Base-by-base conservation (phyloP, 2,113 vertebrate species). In the Panthera uncia region DNA sequence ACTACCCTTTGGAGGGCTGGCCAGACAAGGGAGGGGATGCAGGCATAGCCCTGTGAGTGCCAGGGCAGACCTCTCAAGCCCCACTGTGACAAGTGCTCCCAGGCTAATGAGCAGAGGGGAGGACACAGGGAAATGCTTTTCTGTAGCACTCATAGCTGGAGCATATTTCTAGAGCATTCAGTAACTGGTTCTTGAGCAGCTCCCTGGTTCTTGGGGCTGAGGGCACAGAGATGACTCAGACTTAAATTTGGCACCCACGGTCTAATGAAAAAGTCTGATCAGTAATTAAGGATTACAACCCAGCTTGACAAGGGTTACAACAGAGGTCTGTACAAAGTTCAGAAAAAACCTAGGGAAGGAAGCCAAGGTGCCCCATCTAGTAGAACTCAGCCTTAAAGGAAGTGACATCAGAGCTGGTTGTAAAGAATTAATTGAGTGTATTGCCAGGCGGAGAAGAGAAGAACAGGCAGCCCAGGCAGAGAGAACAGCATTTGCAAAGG, bases 211-310 rank as follows among this genome's bases (percentile, higher is more conserved):
- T 81, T 78, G 94, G 79, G 27, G 38, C 88, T 31, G 38, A 52
- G 65, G 68, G 82, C 82, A 80, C 80, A 76, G 93, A 38, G 61
- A 57, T 97, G 96, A 98, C 55, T 97, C 96, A 94, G 73, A 82
- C 19, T 15, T 84, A n/a, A 14, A 65, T 71, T 36, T 76, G 82
- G 82, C 81, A 84, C 69, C 89, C 81, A 41, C 41, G 18, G 81
- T 45, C 94, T 71, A 16, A 50, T 74, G 93, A 74, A 55, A 92
- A 73, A 78, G 76, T 79, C 69, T 92, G 74, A 18, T 71, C 16
- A 18, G 65, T 96, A 87, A 97, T 98, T 97, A 94, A 94, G 57
- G 81, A 91, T 94, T 90, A 76, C 52, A 93, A 3, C 57, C 41
- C 65, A 93, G 86, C 57, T 84, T 61, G 89, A 57, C 27, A 55